Evolutionary conservation across 2,113 vertebrate genomes (phyloP).

Genomic region (Oceanodroma tethys): DNA sequence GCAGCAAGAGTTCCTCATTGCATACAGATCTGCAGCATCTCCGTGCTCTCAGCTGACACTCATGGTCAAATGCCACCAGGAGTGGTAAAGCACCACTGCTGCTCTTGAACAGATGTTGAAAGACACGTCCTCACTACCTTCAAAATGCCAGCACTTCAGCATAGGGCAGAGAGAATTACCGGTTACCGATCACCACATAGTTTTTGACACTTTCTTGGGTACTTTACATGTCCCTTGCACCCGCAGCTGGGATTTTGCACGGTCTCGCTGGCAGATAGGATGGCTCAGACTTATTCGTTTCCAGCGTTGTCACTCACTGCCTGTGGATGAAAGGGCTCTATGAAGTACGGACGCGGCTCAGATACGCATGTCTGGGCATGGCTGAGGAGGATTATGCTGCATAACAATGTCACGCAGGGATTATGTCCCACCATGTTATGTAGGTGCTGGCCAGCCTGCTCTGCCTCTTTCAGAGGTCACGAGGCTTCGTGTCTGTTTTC

Average conservation of each 20-base stretch:
- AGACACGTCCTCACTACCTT: not conserved
- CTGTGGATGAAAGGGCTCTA: not conserved
- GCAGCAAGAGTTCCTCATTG: not conserved
- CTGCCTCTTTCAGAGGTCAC: not conserved
- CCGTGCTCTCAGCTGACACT: rapidly evolving
- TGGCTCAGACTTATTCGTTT: not conserved
- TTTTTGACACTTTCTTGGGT: not conserved
- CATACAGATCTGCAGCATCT: no score
- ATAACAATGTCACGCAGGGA: not conserved
- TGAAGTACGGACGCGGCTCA: not conserved
- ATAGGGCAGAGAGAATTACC: no score
- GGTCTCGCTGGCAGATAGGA: rapidly evolving
- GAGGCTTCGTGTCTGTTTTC: not conserved
- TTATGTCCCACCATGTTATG: not conserved
- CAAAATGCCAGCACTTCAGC: not conserved
- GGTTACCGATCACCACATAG: rapidly evolving
- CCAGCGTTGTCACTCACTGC: not conserved
- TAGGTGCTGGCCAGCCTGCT: not conserved
- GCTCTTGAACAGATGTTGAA: not conserved
- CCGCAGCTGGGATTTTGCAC: not conserved
- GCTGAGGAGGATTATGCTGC: not conserved
- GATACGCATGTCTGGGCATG: not conserved
- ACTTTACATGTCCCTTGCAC: not conserved
- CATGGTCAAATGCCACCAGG: not conserved
- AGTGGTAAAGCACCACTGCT: not conserved